Base-by-base conservation (phyloP, 2,888 invertebrate genomes). In the Agelastica alni region DNA sequence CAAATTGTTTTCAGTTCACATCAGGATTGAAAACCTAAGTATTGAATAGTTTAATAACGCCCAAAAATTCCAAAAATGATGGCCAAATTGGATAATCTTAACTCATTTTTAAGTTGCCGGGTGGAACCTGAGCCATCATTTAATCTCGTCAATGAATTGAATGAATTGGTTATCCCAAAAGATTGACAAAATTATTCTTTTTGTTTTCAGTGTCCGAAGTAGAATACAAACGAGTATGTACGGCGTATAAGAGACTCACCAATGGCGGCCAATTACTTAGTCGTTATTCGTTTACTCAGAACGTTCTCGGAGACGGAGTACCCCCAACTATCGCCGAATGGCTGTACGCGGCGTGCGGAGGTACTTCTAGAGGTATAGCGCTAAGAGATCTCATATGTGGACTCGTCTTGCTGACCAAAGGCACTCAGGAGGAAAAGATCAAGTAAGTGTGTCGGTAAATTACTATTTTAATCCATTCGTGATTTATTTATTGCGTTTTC, bases 291-390 rank as follows among this genome's bases (percentile, higher is more conserved):
- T 94, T 95, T 77, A 85, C 87, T 49, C 86, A 87, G 72, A 91
- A 93, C 78, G 93, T 94, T 46, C 79, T 94, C 54, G 91, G 93
- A 66, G 93, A 93, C 75, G 88, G 90, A 45, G 91, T 94, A 14
- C 94, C 94, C 2, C 75, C 80, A 45, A 85, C 87, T 63, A 85
- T 94, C 39, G 91, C 91, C 1, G 92, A 93, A 79, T 85, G 88
- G 79, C 79, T 94, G 44, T 94, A 87, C 75, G 81, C 83, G 63
- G 91, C 92, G 31, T 93, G 92, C 76, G 93, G 94, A 14, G 93
- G 93, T 36, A 88, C 87, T 49, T 79, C 83, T 51, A 85, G 90
- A 68, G 94, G 94, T 26, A 88, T 95, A 60, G 82, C 84, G 39
- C 88, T 92, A 69, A 87, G 88, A 71, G 93, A 94, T 69, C 79